Base-by-base conservation (phyloP, 2,888 invertebrate species). In the Mythimna vitellina region DNA sequence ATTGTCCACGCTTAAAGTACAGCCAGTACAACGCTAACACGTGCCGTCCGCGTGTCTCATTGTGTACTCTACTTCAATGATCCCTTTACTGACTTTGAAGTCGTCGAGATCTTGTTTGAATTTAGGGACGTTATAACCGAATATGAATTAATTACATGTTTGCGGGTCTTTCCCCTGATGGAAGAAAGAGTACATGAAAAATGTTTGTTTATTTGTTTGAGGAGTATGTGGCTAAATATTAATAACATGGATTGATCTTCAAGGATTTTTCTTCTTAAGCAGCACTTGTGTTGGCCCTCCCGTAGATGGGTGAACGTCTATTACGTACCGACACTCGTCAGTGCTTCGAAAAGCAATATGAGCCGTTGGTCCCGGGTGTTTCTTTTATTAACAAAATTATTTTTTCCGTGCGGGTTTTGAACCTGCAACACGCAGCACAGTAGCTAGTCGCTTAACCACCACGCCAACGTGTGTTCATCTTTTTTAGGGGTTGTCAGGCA, bases 31-130 rank as follows among this genome's bases (percentile, higher is more conserved):
- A 22, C 29, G n/a, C 32, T 6, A 35, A 56, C 80, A 80, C 80
- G 80, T 57, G 80, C 42, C 80, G 54, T 10, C 57, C 80, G 79
- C 80, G 83, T 83, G 83, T 61, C 80, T 25, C n/a, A 42, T 53
- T 79, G 70, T 83, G 70, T 58, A 62, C 65, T 29, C 68, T 65
- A 51, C 72, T 72, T 65, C 56, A 73, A 70, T 49, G 56, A 20
- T 66, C 68, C 64, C 60, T 66, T 46, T 17, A 62, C 65, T 25
- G 29, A 51, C 83, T 80, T 80, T 80, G 83, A 80, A 67, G 80
- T 80, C 49, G 56, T 49, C 64, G 22, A 67, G 32, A 78, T 57
- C 35, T 67, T 70, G 53, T 80, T 80, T 80, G 54, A 73, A 70
- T 73, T 69, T 73, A 63, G 83, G 66, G 74, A 83, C n/a, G 69